Conservation (phyloP, 2,888 invertebrate genomes). For the Troilus luridus region DNA sequence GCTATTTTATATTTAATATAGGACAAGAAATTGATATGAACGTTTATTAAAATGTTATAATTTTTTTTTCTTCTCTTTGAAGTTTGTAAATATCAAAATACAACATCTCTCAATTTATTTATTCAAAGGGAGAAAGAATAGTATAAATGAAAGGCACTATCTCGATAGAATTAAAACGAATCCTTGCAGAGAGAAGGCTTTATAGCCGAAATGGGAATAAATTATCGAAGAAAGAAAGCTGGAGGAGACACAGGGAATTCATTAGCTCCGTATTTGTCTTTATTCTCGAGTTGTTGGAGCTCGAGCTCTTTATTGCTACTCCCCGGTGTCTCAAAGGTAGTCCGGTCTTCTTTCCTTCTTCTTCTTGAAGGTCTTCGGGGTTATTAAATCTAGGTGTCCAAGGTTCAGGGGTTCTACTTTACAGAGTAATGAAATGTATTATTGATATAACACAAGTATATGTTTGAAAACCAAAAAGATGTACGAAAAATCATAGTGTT, state of each 20-base stretch:
- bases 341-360: not conserved
- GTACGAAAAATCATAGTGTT: not conserved
- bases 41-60: too few relatives aligned
- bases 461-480: not conserved
- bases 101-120: not conserved
- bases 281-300: conserved; percentile 13
- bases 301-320: conserved; percentile 24
- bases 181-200: not conserved
- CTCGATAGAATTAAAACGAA: conserved; percentile 22
- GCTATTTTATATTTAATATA: too few relatives aligned
- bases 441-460: not conserved
- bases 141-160: conserved; percentile 3
- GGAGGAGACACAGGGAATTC: conserved; percentile 11
- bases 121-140: not conserved
- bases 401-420: not conserved
- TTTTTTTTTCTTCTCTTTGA: not conserved
- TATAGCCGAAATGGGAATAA: not conserved
- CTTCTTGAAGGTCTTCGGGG: not conserved
- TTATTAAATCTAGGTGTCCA: not conserved
- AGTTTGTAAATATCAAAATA: not conserved
- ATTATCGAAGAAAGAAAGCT: conserved; percentile 24
- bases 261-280: conserved; percentile 37
- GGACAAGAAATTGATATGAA: too few relatives aligned
- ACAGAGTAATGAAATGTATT: not conserved
- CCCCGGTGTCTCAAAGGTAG: not conserved